Evolutionary conservation across 1,140 invertebrate genomes (phyloP).

Genomic region (Maniola jurtina): DNA sequence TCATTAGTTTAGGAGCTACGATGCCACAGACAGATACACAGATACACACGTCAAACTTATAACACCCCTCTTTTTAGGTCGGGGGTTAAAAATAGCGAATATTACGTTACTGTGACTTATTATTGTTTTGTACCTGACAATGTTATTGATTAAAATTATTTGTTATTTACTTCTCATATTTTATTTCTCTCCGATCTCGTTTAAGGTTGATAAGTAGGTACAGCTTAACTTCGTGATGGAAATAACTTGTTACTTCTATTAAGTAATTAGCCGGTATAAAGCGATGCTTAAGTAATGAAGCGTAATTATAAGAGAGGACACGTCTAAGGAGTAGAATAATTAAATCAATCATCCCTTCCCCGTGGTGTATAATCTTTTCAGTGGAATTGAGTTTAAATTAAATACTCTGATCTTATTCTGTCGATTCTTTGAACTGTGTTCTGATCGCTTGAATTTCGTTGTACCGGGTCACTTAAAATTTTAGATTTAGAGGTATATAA

Average conservation of each 20-base stretch:
- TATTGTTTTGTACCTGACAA: too few relatives aligned
- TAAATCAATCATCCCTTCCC: slow-evolving; percentile 75
- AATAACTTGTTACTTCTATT: slow-evolving; percentile 77
- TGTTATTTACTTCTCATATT: neutral
- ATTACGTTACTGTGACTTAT: too few relatives aligned
- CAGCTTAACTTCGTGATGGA: slow-evolving; percentile 67
- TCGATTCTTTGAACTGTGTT: slow-evolving; percentile 37
- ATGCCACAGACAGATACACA: too few relatives aligned
- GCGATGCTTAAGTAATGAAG: slow-evolving; percentile 76
- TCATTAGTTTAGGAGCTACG: too few relatives aligned
- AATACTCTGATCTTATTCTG: slow-evolving; percentile 50
- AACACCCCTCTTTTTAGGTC: too few relatives aligned
- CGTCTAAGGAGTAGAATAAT: slow-evolving; percentile 73
- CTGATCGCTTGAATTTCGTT: slow-evolving; percentile 16
- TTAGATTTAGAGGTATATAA: neutral
- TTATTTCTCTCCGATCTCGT: slow-evolving; percentile 51
- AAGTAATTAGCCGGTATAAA: slow-evolving; percentile 76
- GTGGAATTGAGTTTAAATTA: slow-evolving; percentile 68
- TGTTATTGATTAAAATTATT: neutral
- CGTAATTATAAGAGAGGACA: slow-evolving; percentile 77
- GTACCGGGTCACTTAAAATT: slow-evolving; percentile 7
- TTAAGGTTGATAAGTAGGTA: slow-evolving; percentile 68
- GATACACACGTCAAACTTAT: too few relatives aligned
- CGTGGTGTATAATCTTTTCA: slow-evolving; percentile 74
- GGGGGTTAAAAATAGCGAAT: too few relatives aligned